Base-by-base conservation (phyloP, 1,140 invertebrate genomes). In the Colletes gigas region DNA sequence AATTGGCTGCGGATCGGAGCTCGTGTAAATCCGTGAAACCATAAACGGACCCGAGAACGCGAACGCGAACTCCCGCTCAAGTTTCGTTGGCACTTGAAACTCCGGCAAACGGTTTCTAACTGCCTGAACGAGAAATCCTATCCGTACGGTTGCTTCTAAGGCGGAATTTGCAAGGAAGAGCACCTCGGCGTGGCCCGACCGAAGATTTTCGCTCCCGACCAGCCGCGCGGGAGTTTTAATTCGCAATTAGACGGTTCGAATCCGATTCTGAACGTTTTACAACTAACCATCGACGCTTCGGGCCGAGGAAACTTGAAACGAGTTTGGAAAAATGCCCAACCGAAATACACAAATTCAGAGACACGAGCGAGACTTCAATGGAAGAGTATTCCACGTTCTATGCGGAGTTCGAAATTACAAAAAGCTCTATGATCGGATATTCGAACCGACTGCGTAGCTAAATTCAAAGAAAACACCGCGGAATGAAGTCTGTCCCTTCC, bases 21-120 rank as follows among this genome's bases (percentile, higher is more conserved):
- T 78, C 79, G 85, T 80, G 81, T 78, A 87, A 83, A 83, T 70
- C 72, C 73, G 59, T 82, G 60, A 69, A 70, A 77, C 77, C 73
- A 81, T 80, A 74, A 50, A 80, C 71, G 68, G 70, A 41, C 81
- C 62, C 73, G 30, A 41, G 72, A 79, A 80, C 79, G 77, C n/a
- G 55, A 82, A 62, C 67, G 63, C 75, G 3, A 15, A 12, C 52
- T 54, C 30, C 12, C 41, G 50, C 68, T 78, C 73, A 74, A 72
- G 69, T 76, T 81, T 78, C 60, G 50, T 68, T 70, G 54, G 50
- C 54, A 75, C 63, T 74, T 62, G 78, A 74, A 76, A 81, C 72
- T 81, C 63, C 14, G 55, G 41, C 54, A 55, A 68, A 81, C 63
- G 78, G 72, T 66, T 79, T 73, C 69, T 79, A 79, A 79, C 77